Base-by-base conservation (phyloP, 2,113 vertebrate genomes). In the Zapus hudsonius region DNA sequence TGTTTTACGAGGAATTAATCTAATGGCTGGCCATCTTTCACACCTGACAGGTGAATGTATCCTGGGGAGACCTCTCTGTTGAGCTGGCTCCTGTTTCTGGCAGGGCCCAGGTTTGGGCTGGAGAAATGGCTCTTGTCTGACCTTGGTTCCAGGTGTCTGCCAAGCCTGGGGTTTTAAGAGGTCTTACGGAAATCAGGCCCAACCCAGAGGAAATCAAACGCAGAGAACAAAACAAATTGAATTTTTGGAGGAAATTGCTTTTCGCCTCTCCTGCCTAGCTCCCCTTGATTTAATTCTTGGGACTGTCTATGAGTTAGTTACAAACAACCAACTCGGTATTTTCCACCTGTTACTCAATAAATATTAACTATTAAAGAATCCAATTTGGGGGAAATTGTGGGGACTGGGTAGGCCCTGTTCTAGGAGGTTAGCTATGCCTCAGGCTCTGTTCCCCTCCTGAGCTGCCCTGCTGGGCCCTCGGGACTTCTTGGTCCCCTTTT, bases 1-100 rank as follows among this genome's bases (percentile, higher is more conserved):
- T 76, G 59, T 87, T 96, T 97, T 93, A 89, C 61, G 67, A 92
- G 75, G 86, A 80, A 94, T 94, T 91, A 92, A 88, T 82, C 40
- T 93, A 93, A 91, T 1, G 27, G 83, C 89, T 83, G 80, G 55
- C 93, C 63, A 64, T 90, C 94, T 90, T 95, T 92, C 86, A 88
- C 74, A 75, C 57, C 66, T 61, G 70, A 70, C 63, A 80, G 66
- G 80, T 22, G 57, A 91, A 87, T 36, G 72, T 7, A 70, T 91
- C 90, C 92, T 9, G 0, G 36, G 13, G 72, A 89, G 89, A 87
- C 74, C 92, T 85, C 94, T 38, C 44, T 17, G 79, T 57, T 8
- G 59, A 70, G 52, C 70, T 64, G 42, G 36, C 17, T 84, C 31
- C 23, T 29, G 44, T 6, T 78, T 74, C 69, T 91, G 81, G 81